Percentiles rank a stretch among this genome's conserved stretches.
phyloP scores from a whole-genome alignment of 92 coral and sea anemone species.

The Palythoa grandiflora region DNA sequence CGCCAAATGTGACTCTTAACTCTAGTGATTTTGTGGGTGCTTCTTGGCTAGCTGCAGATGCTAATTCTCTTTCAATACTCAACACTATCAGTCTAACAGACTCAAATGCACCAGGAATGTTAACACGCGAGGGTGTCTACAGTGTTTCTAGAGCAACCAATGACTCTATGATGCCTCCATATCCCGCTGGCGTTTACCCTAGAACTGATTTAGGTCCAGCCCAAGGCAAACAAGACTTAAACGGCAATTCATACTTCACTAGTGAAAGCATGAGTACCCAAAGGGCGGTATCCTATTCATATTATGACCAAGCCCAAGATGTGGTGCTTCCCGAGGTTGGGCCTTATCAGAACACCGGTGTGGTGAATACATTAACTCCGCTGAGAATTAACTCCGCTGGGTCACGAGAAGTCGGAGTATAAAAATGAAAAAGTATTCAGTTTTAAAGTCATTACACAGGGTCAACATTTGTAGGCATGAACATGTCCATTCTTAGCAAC shows the following conservation, averaged over 20 bases:
- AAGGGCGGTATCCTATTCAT: slow-evolving; percentile 14
- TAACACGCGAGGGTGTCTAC: slow-evolving; percentile 36
- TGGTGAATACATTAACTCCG: slow-evolving; percentile 18
- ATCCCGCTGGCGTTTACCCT: slow-evolving; percentile 5
- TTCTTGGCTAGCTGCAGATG: slow-evolving; percentile 75
- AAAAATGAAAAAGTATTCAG: neutral
- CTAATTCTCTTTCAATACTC: slow-evolving; percentile 71
- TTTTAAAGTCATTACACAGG: neutral
- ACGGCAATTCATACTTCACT: slow-evolving; percentile 19
- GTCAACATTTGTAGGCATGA: no score
- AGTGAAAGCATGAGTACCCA: slow-evolving; percentile 19
- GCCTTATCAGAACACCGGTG: slow-evolving; percentile 20
- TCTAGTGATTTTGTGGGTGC: slow-evolving; percentile 63
- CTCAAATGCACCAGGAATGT: slow-evolving; percentile 32
- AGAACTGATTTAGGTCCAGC: slow-evolving; percentile 4
- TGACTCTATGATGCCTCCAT: slow-evolving; percentile 25
- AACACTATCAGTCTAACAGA: slow-evolving; percentile 70
- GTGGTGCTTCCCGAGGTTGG: slow-evolving; percentile 14
- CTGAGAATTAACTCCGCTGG: slow-evolving; percentile 35
- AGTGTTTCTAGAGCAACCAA: slow-evolving; percentile 14
- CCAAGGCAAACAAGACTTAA: slow-evolving; percentile 41
- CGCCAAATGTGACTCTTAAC: slow-evolving; percentile 52
- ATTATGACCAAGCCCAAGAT: slow-evolving; percentile 38
- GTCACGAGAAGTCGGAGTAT: slow-evolving; percentile 37
- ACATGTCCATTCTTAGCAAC: no score